These are phyloP conservation scores for Mastomys natalensis DNA, from an alignment of 2,113 vertebrate species.

Conservation along the genomic window DNA sequence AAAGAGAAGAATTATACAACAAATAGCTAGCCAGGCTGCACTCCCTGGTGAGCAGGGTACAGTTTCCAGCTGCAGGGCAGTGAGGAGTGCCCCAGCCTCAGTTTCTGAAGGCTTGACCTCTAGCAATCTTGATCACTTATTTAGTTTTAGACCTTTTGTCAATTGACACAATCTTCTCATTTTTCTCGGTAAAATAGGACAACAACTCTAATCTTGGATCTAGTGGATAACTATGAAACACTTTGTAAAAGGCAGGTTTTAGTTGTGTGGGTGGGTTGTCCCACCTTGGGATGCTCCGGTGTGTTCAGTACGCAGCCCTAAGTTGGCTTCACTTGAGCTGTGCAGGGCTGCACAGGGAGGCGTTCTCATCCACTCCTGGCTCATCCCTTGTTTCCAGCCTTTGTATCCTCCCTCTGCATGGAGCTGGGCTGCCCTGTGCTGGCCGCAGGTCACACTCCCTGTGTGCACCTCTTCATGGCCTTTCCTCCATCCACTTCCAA, in stretches of 20 bases:
- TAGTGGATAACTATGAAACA: not conserved
- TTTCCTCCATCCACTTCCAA: not conserved
- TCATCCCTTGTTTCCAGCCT: not conserved
- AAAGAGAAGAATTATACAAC: constrained; percentile 21
- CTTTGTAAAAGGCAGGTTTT: constrained; percentile 20
- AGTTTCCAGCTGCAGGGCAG: not conserved
- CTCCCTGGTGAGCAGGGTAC: not conserved
- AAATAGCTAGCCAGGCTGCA: not conserved
- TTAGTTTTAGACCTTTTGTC: constrained; percentile 45
- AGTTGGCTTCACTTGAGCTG: too few species aligned
- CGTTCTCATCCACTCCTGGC: not conserved
- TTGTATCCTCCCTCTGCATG: not conserved
- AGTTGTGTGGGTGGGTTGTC: not conserved
- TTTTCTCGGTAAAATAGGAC: constrained; percentile 44
- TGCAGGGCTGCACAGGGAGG: fast-evolving
- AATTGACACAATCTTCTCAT: constrained; percentile 1
- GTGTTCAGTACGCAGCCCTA: not conserved
- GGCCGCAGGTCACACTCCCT: not conserved
- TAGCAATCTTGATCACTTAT: not conserved
- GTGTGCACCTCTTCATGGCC: not conserved
- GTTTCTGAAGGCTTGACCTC: constrained; percentile 45
- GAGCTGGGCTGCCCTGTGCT: not conserved
- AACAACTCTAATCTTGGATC: not conserved
- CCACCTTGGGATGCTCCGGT: not conserved
- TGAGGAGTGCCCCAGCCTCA: not conserved